These are phyloP conservation scores for Polypedilum vanderplanki DNA, from an alignment of 1,140 invertebrate genomes.

Conservation along the genomic window DNA sequence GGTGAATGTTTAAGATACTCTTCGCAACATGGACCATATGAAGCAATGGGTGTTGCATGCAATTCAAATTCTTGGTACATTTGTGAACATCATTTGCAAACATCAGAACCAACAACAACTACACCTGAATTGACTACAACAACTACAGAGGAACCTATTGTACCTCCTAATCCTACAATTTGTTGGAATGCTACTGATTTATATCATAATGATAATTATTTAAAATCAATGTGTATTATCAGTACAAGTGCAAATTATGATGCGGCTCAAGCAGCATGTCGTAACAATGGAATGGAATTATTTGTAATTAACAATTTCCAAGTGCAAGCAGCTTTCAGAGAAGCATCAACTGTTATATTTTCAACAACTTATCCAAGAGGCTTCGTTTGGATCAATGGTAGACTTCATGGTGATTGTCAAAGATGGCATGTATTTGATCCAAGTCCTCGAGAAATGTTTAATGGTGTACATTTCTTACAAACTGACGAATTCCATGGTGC, in stretches of 20 bases:
- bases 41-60: neutral
- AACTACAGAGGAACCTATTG: neutral
- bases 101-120: neutral
- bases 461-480: neutral
- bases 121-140: neutral
- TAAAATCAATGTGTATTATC: neutral
- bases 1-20: neutral
- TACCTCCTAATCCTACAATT: neutral
- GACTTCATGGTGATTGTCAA: neutral
- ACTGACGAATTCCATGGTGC: neutral
- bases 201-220: neutral
- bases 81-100: neutral
- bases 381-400: constrained; percentile 22
- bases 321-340: neutral
- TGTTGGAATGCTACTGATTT: neutral
- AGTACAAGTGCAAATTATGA: neutral
- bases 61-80: neutral
- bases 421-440: neutral
- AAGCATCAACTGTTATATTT: neutral
- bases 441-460: neutral
- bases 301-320: neutral
- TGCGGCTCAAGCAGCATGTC: neutral
- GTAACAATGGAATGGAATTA: neutral
- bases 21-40: neutral
- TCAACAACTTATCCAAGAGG: neutral